phyloP scores from a whole-genome alignment of 2,888 invertebrate species.

The Apotomis turbidana region DNA sequence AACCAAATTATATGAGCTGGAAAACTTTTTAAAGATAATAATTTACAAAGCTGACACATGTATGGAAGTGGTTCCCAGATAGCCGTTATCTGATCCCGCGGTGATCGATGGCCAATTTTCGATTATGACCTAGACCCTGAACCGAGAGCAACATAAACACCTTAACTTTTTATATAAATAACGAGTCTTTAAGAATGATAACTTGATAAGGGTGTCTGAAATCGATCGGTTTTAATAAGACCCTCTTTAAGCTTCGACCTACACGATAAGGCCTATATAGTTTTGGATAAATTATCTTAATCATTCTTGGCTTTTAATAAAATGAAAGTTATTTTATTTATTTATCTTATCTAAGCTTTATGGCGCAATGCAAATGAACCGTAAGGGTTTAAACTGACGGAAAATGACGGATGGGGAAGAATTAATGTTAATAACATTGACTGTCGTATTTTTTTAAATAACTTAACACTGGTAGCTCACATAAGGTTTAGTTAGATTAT shows the following conservation, averaged over 20 bases:
- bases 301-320: neutral
- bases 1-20: neutral
- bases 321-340: too few relatives aligned
- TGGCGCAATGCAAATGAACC: too few relatives aligned
- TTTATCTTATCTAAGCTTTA: too few relatives aligned
- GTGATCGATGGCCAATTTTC: conserved; percentile 31
- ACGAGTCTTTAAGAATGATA: neutral
- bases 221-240: neutral
- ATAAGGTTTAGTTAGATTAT: too few relatives aligned
- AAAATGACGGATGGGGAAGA: too few relatives aligned
- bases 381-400: too few relatives aligned
- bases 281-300: neutral
- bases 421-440: too few relatives aligned
- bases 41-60: conserved; percentile 31
- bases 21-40: conserved; percentile 6
- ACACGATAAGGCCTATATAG: neutral
- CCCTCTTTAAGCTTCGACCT: neutral
- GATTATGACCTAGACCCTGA: conserved; percentile 28
- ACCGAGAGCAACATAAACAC: conserved; percentile 12
- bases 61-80: conserved; percentile 26
- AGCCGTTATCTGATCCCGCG: conserved; percentile 15
- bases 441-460: too few relatives aligned
- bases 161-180: conserved; percentile 10
- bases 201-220: neutral
- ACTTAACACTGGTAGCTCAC: too few relatives aligned